phyloP scores from a whole-genome alignment of 30 jellyfish, hydroid and myxozoan genomes.

The Aurelia sp. region DNA sequence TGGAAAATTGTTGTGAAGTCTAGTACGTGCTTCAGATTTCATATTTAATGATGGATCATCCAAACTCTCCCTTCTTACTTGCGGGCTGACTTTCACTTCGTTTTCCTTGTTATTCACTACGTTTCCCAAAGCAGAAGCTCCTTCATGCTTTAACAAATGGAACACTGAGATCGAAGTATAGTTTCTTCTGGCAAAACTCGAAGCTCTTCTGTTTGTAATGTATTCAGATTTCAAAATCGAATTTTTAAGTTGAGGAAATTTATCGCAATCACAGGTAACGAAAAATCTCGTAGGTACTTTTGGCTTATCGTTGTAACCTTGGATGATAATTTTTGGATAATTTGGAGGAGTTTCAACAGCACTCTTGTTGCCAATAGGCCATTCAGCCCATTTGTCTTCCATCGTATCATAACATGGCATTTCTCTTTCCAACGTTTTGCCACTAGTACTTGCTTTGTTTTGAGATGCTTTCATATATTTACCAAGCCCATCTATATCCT shows the following conservation, averaged over 20 bases:
- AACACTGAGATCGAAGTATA: slow-evolving; percentile 54
- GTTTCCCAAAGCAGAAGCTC: not conserved
- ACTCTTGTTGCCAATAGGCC: slow-evolving; percentile 32
- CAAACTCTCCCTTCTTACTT: not conserved
- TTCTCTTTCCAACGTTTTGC: too few species aligned
- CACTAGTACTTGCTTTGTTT: not conserved
- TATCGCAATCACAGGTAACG: slow-evolving; percentile 48
- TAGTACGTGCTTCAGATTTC: slow-evolving; percentile 32
- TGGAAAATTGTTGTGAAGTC: slow-evolving; percentile 31
- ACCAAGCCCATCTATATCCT: slow-evolving; percentile 13
- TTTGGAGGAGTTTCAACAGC: slow-evolving; percentile 2
- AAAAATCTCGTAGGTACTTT: slow-evolving; percentile 27
- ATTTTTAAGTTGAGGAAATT: slow-evolving; percentile 28
- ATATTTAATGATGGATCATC: slow-evolving; percentile 7
- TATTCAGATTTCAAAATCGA: slow-evolving; percentile 41
- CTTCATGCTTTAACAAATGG: slow-evolving; percentile 38
- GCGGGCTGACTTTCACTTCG: not conserved
- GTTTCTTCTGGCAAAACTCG: slow-evolving; percentile 43
- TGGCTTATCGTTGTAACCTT: slow-evolving; percentile 40
- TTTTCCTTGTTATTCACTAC: not conserved
- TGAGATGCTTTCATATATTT: not conserved
- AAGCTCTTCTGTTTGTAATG: slow-evolving; percentile 42
- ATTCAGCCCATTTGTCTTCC: not conserved
- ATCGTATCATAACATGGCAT: not conserved
- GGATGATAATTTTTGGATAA: slow-evolving; percentile 7